These are phyloP conservation scores for Digitonthophagus gazella DNA, from an alignment of 2,888 invertebrate species.

Conservation along the genomic window DNA sequence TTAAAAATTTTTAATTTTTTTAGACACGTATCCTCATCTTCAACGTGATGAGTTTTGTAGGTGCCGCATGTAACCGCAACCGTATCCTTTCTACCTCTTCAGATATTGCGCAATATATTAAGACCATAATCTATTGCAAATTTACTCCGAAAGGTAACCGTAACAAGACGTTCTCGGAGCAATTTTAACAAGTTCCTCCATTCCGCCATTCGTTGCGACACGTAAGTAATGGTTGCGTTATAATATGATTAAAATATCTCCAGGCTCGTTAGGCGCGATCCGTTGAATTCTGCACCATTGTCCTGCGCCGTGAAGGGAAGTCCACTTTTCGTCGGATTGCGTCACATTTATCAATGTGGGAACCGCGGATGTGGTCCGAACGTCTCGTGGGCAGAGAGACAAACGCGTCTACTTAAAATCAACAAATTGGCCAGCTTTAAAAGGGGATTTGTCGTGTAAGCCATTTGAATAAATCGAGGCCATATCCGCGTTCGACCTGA, in stretches of 20 bases:
- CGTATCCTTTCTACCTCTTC: background rate
- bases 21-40: background rate
- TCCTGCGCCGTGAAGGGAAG: background rate
- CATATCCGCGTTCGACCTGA: background rate
- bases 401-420: background rate
- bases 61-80: background rate
- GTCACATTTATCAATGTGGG: background rate
- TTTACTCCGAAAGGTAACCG: background rate
- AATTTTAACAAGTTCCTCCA: background rate
- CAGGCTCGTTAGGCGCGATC: background rate
- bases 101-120: background rate
- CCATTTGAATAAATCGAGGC: background rate
- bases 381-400: background rate
- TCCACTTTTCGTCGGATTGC: background rate
- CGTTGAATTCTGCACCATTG: background rate
- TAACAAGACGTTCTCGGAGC: background rate
- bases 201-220: background rate
- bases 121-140: background rate
- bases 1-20: no score
- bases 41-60: background rate
- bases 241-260: background rate
- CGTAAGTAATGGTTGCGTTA: background rate
- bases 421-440: background rate
- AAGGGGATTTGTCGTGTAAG: background rate
- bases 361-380: background rate